A percentile compares a stretch with the other conserved stretches of the same genome.
Evolutionary conservation across 2,888 invertebrate species (phyloP).

Genomic region (Meghimatium bilineatum): DNA sequence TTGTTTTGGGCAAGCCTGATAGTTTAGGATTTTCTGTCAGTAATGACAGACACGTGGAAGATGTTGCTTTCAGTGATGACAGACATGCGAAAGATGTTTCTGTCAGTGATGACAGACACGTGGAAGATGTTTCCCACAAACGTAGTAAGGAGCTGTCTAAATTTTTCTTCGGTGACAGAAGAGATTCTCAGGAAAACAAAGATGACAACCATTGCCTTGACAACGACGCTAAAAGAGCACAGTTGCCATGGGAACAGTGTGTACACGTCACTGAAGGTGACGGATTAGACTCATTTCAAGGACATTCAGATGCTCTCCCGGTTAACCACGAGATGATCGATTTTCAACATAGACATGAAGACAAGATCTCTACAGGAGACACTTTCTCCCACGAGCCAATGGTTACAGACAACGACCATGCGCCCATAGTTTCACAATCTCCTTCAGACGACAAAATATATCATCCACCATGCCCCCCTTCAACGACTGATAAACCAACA

Average conservation of each 20-base stretch:
- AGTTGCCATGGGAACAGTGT: too few relatives aligned
- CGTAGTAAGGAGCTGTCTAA: neutral
- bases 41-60: neutral
- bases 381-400: neutral
- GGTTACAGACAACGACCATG: neutral
- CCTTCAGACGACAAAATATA: neutral
- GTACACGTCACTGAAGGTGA: neutral
- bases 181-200: neutral
- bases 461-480: neutral
- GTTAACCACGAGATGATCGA: neutral
- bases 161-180: neutral
- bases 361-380: neutral
- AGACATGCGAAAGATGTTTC: neutral
- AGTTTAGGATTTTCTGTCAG: constrained; percentile 2
- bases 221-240: too few relatives aligned
- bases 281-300: neutral
- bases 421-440: neutral
- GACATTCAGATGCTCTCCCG: too few relatives aligned
- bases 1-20: neutral
- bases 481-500: neutral
- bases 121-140: neutral
- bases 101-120: neutral
- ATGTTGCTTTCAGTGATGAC: too few relatives aligned
- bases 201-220: neutral
- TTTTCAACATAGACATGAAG: neutral